These are phyloP conservation scores for Zaprionus camerounensis DNA, from an alignment of 1,140 invertebrate genomes.

Conservation along the genomic window DNA sequence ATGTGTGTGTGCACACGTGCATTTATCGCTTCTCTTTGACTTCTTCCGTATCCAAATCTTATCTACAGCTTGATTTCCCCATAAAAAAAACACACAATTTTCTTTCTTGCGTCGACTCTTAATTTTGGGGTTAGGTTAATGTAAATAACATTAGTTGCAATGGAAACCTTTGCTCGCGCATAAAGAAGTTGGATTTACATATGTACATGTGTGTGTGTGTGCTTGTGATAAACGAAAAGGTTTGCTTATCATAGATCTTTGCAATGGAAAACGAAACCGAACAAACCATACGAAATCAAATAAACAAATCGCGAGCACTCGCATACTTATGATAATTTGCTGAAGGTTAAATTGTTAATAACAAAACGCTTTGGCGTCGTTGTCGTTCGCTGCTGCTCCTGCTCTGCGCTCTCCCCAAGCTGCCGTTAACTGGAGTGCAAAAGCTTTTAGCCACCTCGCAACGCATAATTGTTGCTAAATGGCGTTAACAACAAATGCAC, in stretches of 20 bases:
- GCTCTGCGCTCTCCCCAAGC: neutral
- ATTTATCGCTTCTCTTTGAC: neutral
- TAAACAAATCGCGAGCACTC: constrained; percentile 50
- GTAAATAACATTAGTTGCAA: neutral
- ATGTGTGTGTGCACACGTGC: neutral
- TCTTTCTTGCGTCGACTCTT: neutral
- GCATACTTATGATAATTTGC: constrained; percentile 66
- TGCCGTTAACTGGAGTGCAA: constrained; percentile 33
- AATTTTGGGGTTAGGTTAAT: neutral
- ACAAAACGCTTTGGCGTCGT: constrained; percentile 46
- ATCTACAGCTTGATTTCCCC: neutral
- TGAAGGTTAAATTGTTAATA: constrained; percentile 63
- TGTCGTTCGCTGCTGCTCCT: constrained; percentile 1
- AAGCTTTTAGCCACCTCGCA: constrained; percentile 27
- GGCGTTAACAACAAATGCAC: constrained; percentile 40
- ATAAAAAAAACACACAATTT: neutral
- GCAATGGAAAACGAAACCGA: constrained; percentile 37
- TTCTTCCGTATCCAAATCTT: constrained; percentile 4
- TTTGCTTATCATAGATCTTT: constrained; percentile 28
- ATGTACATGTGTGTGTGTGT: constrained; percentile 1
- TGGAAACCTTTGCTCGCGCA: neutral
- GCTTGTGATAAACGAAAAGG: constrained; percentile 6
- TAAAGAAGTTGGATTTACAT: neutral
- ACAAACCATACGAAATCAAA: constrained; percentile 16
- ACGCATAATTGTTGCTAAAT: constrained; percentile 58